Conservation (phyloP, 2,797 vertebrate genomes). For the Crocidura indochinensis region DNA sequence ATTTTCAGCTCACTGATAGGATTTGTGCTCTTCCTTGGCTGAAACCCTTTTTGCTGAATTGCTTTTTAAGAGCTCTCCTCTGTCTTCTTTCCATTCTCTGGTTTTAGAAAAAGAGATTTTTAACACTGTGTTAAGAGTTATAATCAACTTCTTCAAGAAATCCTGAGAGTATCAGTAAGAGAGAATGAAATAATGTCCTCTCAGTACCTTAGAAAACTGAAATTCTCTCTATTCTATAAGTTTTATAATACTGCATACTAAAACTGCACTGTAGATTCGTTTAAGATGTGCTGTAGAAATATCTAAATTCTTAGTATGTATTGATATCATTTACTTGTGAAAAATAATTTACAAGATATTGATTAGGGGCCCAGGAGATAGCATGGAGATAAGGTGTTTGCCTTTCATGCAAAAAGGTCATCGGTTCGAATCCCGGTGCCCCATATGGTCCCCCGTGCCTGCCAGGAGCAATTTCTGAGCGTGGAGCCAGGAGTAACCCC, state of each 20-base stretch:
- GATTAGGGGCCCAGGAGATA: too few species aligned
- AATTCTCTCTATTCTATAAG: not conserved
- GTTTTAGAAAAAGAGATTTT: not conserved
- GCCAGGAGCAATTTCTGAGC: too few species aligned
- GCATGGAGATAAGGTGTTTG: too few species aligned
- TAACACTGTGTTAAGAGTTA: not conserved
- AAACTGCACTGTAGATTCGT: not conserved
- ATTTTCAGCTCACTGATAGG: too few species aligned
- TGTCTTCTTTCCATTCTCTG: not conserved
- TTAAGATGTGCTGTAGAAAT: not conserved
- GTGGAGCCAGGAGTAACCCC: too few species aligned
- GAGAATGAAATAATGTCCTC: not conserved
- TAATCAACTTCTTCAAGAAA: too few species aligned
- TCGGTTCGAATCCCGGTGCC: too few species aligned
- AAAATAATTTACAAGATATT: slow-evolving; percentile 14
- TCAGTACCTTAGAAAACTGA: not conserved
- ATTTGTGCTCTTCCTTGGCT: too few species aligned
- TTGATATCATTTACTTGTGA: not conserved
- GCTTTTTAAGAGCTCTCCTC: not conserved
- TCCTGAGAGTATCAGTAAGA: not conserved
- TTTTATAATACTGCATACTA: not conserved
- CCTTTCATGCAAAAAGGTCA: too few species aligned
- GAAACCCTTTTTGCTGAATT: not conserved
- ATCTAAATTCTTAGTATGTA: not conserved
- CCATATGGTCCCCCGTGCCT: too few species aligned